phyloP scores from a whole-genome alignment of 2,888 invertebrate genomes.

The Lomographa bimaculata region DNA sequence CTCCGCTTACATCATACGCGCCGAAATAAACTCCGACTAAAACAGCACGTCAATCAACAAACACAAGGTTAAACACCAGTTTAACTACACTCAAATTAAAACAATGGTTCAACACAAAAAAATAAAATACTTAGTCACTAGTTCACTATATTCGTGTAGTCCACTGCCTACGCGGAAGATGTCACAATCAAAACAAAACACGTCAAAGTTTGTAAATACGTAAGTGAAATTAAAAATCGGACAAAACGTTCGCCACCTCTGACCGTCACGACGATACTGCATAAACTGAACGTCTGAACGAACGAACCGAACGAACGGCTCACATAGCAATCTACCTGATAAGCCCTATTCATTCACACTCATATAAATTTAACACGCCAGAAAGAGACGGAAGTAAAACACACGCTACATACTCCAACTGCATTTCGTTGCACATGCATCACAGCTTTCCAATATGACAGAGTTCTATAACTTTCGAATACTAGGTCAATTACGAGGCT shows the following conservation, averaged over 20 bases:
- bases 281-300: conserved; percentile 46
- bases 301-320: conserved; percentile 6
- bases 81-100: conserved; percentile 47
- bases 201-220: conserved; percentile 79
- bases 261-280: conserved; percentile 49
- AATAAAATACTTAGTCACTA: conserved; percentile 26
- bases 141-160: conserved; percentile 21
- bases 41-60: conserved; percentile 71
- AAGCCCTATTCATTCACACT: conserved; percentile 51
- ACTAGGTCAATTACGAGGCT: conserved; percentile 29
- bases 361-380: conserved; percentile 27
- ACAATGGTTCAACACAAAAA: conserved; percentile 36
- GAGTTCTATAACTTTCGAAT: conserved; percentile 49
- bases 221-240: conserved; percentile 45
- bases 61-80: conserved; percentile 73
- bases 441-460: conserved; percentile 44
- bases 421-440: conserved; percentile 61
- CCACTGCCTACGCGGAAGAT: conserved; percentile 36
- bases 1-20: conserved; percentile 73
- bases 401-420: conserved; percentile 38
- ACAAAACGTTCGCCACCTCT: conserved; percentile 44
- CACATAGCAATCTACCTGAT: conserved; percentile 53
- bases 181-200: conserved; percentile 64
- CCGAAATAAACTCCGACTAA: conserved; percentile 70
- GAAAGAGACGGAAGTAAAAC: conserved; percentile 50